Evolutionary conservation across 2,113 vertebrate genomes (phyloP).

Genomic region (Triplophysa dalaica): DNA sequence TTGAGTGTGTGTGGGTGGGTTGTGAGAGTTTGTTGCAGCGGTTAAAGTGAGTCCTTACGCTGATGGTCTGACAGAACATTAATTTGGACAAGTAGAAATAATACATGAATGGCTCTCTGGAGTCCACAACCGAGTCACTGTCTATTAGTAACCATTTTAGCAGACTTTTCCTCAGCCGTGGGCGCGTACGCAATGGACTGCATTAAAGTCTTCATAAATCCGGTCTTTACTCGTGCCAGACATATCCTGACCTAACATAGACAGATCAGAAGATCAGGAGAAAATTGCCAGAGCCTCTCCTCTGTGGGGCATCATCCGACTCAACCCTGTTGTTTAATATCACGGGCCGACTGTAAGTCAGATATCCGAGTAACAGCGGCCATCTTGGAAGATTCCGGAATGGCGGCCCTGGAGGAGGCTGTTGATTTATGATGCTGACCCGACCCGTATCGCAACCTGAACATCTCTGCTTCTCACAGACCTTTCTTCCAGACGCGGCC

Average conservation of each 20-base stretch:
- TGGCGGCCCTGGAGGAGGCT: slow-evolving; percentile 63
- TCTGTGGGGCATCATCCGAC: slow-evolving; percentile 43
- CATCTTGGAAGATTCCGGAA: slow-evolving; percentile 63
- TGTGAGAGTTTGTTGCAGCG: slow-evolving; percentile 59
- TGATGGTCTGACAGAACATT: slow-evolving; percentile 64
- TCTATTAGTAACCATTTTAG: slow-evolving; percentile 61
- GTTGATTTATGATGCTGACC: slow-evolving; percentile 69
- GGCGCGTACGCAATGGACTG: slow-evolving; percentile 61
- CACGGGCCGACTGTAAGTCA: slow-evolving; percentile 53
- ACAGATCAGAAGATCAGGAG: slow-evolving; percentile 30
- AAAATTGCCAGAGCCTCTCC: slow-evolving; percentile 33
- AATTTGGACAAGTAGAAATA: slow-evolving; percentile 60
- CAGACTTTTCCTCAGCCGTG: slow-evolving; percentile 54
- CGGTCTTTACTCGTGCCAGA: slow-evolving; percentile 59
- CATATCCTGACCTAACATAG: slow-evolving; percentile 58
- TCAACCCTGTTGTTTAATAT: slow-evolving; percentile 51
- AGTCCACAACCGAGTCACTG: slow-evolving; percentile 10
- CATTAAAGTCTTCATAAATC: slow-evolving; percentile 76
- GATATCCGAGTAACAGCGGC: slow-evolving; percentile 65
- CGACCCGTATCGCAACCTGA: slow-evolving; percentile 1
- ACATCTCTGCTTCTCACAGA: slow-evolving; percentile 33
- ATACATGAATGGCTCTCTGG: slow-evolving; percentile 20
- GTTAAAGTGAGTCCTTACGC: slow-evolving; percentile 58
- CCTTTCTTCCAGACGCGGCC: slow-evolving; percentile 15
- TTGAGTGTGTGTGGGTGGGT: slow-evolving; percentile 22